Conservation (phyloP, 2,113 vertebrate genomes). For the Pao palembangensis region DNA sequence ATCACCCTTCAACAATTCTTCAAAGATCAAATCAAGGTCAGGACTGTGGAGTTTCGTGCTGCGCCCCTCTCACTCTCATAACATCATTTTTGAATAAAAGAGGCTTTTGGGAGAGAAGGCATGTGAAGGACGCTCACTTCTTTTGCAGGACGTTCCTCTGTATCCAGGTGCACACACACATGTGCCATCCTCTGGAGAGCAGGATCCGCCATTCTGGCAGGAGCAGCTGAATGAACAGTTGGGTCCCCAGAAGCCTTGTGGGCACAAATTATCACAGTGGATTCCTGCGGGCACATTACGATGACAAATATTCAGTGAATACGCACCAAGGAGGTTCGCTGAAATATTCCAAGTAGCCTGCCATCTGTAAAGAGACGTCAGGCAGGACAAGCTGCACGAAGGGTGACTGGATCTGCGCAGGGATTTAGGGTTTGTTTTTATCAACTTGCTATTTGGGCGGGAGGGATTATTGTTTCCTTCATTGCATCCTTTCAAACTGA, state of each 20-base stretch:
- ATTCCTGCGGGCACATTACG: conserved; percentile 77
- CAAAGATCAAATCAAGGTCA: conserved; percentile 63
- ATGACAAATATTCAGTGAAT: conserved; percentile 43
- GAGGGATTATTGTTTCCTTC: conserved; percentile 39
- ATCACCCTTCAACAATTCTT: conserved; percentile 43
- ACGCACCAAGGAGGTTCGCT: conserved; percentile 23
- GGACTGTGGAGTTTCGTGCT: conserved; percentile 16
- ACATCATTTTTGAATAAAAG: conserved; percentile 2
- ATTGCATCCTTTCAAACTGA: conserved; percentile 52
- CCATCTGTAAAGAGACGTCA: conserved; percentile 44
- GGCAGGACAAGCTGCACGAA: conserved; percentile 3
- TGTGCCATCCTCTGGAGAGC: conserved; percentile 90
- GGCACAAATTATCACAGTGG: conserved; percentile 89
- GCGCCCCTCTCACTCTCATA: neutral
- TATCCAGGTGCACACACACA: conserved; percentile 94
- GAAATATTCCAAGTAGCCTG: conserved; percentile 34
- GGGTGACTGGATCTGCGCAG: neutral
- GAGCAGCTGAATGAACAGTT: conserved; percentile 95
- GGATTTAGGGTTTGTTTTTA: conserved; percentile 40
- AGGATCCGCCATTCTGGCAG: conserved; percentile 95
- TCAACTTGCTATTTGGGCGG: conserved; percentile 39
- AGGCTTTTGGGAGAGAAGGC: neutral
- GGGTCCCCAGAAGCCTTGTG: conserved; percentile 90
- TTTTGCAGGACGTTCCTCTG: conserved; percentile 91
- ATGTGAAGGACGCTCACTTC: conserved; percentile 81